These are phyloP conservation scores for Acanthosoma haemorrhoidale DNA, from an alignment of 2,888 invertebrate species.

Conservation along the genomic window DNA sequence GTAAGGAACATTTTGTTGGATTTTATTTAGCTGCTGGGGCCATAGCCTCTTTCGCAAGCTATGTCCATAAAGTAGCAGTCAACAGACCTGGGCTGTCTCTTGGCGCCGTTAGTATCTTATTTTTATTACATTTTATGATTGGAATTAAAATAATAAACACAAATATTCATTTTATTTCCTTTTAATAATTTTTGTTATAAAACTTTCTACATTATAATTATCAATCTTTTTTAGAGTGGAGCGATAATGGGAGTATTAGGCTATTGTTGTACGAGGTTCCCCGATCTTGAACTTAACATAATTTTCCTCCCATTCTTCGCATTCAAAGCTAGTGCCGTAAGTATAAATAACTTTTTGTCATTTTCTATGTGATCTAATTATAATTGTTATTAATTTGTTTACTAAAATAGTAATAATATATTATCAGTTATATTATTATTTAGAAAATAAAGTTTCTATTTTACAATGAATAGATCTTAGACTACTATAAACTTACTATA, in stretches of 20 bases:
- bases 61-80: conserved; percentile 67
- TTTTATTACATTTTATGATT: neutral
- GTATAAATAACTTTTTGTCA: conserved; percentile 41
- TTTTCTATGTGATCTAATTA: neutral
- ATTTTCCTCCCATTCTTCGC: conserved; percentile 84
- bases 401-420: no score
- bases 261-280: conserved; percentile 80
- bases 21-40: conserved; percentile 86
- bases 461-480: no score
- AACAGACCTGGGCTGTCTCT: conserved; percentile 72
- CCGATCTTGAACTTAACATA: conserved; percentile 80
- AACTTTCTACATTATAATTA: no score
- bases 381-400: no score
- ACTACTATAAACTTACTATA: no score
- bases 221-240: conserved; percentile 67
- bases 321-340: conserved; percentile 80
- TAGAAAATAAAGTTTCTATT: no score
- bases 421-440: no score
- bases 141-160: neutral
- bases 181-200: neutral
- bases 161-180: neutral
- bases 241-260: conserved; percentile 88
- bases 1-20: conserved; percentile 86
- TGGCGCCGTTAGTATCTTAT: conserved; percentile 72
- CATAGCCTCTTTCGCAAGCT: conserved; percentile 78